Percentiles rank a stretch among this genome's conserved stretches.
These are phyloP conservation scores for Cynaeus angustus DNA, from an alignment of 2,888 invertebrate genomes.

Conservation along the genomic window DNA sequence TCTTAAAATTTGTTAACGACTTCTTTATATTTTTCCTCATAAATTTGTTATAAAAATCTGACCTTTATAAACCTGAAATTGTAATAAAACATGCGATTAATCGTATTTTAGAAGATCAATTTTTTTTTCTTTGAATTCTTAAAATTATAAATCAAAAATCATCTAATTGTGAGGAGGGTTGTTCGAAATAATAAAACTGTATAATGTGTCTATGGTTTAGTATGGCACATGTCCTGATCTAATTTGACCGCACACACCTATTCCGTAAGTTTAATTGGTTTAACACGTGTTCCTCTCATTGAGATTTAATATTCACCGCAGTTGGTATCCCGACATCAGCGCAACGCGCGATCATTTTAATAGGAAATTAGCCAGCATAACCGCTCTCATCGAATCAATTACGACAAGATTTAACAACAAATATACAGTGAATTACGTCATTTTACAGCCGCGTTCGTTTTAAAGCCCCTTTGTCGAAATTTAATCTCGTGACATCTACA, in stretches of 20 bases:
- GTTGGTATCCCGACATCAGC: constrained; percentile 54
- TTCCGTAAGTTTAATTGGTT: constrained; percentile 68
- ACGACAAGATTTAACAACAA: constrained; percentile 67
- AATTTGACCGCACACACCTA: constrained; percentile 64
- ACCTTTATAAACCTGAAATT: too few relatives aligned
- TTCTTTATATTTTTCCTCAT: too few relatives aligned
- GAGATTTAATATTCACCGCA: constrained; percentile 67
- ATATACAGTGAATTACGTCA: constrained; percentile 63
- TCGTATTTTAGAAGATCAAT: too few relatives aligned
- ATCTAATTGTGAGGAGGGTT: too few relatives aligned
- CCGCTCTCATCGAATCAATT: constrained; percentile 65
- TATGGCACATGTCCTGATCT: constrained; percentile 34
- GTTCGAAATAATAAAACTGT: too few relatives aligned
- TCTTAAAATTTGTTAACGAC: too few relatives aligned
- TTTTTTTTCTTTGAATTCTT: too few relatives aligned
- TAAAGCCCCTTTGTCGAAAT: constrained; percentile 64
- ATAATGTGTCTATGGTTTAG: neutral
- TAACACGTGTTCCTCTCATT: constrained; percentile 66
- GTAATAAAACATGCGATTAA: too few relatives aligned
- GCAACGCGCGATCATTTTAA: constrained; percentile 61
- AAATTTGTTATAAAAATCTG: too few relatives aligned
- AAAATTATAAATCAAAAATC: too few relatives aligned
- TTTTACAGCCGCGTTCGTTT: constrained; percentile 59
- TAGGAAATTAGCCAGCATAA: constrained; percentile 64
- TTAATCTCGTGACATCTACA: constrained; percentile 69